phyloP scores from a whole-genome alignment of 2,797 vertebrate species.

The Hoplostethus atlanticus region DNA sequence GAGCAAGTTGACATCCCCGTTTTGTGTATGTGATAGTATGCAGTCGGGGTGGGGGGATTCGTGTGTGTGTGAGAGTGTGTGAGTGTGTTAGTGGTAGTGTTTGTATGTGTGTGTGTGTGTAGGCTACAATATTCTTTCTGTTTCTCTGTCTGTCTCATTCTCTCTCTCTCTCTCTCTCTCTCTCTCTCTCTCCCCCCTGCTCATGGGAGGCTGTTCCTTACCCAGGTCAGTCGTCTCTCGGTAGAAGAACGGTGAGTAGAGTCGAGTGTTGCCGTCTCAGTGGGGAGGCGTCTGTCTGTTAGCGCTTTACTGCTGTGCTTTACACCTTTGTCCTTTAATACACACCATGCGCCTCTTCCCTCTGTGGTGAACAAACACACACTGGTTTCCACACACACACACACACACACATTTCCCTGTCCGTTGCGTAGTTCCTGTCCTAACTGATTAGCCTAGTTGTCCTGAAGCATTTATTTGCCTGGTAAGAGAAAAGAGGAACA shows the following conservation, averaged over 20 bases:
- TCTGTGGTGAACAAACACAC: neutral
- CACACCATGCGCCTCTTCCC: conserved; percentile 6
- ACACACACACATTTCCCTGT: neutral
- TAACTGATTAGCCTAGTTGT: neutral
- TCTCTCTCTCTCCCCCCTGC: conserved; percentile 9
- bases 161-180: conserved; percentile 11
- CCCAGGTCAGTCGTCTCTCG: neutral
- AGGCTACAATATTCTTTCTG: neutral
- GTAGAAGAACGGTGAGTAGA: conserved; percentile 32
- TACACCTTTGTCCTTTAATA: conserved; percentile 24
- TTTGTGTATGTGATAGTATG: conserved; percentile 13
- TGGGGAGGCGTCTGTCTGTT: conserved; percentile 14
- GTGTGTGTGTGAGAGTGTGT: neutral
- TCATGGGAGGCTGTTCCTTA: no score
- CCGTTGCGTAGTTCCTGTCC: neutral
- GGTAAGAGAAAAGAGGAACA: conserved; percentile 33
- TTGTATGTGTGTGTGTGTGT: neutral
- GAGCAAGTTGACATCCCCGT: conserved; percentile 23
- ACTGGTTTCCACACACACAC: no score
- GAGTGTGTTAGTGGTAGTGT: neutral
- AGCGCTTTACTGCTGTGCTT: conserved; percentile 6
- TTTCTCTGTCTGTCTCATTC: conserved; percentile 5
- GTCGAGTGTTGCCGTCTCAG: conserved; percentile 1
- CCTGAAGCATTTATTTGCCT: conserved; percentile 23
- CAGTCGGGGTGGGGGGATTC: neutral